Conservation (phyloP, 2,888 invertebrate species). For the Rhimphoctona megacephalus region DNA sequence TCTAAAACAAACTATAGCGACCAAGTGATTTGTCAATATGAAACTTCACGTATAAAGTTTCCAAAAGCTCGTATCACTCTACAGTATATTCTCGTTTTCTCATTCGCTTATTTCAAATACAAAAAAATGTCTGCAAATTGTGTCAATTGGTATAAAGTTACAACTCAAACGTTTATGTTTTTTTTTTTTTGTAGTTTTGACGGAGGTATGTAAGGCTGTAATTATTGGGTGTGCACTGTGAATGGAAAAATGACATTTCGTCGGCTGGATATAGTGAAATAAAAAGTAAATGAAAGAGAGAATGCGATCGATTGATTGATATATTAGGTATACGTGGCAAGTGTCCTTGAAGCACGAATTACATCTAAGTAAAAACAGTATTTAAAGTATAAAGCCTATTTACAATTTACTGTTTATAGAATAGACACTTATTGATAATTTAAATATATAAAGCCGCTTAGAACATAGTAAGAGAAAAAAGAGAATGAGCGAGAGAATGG, state of each 20-base stretch:
- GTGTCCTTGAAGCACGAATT: background rate
- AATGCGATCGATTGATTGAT: background rate
- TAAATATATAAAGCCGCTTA: background rate
- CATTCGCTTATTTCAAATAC: background rate
- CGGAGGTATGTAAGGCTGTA: too few relatives aligned
- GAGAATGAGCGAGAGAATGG: background rate
- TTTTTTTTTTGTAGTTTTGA: too few relatives aligned
- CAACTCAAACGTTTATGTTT: background rate
- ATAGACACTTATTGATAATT: background rate
- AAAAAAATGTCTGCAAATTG: background rate
- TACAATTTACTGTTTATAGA: background rate
- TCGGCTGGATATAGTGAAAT: background rate
- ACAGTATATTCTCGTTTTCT: background rate
- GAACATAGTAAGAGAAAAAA: background rate
- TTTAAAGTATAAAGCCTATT: background rate
- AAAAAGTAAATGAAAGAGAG: background rate
- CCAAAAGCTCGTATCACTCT: background rate
- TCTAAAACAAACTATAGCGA: background rate
- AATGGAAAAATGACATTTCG: background rate
- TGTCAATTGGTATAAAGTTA: background rate
- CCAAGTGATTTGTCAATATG: background rate
- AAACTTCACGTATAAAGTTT: background rate
- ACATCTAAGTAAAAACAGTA: background rate
- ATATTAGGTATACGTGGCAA: background rate
- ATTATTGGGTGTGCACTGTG: too few relatives aligned